phyloP scores from a whole-genome alignment of 2,888 invertebrate genomes.

The Lithophane ornitopus region DNA sequence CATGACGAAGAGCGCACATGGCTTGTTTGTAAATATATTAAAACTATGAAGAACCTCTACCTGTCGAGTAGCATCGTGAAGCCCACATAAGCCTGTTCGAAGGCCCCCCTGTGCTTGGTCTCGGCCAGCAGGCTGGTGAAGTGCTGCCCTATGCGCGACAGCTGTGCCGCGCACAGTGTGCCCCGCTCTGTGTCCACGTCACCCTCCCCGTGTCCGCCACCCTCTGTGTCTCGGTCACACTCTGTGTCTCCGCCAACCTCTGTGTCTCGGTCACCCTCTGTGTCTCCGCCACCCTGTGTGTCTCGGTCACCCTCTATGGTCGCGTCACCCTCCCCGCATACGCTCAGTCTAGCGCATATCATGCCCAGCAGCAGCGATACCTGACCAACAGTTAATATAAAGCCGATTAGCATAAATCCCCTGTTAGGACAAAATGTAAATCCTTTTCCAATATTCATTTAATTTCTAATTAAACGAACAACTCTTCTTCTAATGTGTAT shows the following conservation, averaged over 20 bases:
- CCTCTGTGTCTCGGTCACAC: conserved; percentile 32
- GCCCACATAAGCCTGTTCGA: conserved; percentile 98
- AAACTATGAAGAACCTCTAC: conserved; percentile 59
- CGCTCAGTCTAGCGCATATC: conserved; percentile 89
- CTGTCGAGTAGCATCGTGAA: conserved; percentile 94
- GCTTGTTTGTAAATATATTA: not conserved
- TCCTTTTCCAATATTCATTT: not conserved
- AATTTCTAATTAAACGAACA: not conserved
- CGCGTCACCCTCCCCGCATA: conserved; percentile 70
- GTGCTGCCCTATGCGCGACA: conserved; percentile 92
- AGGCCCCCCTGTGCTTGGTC: conserved; percentile 98
- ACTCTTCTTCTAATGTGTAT: not conserved
- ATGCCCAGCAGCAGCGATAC: conserved; percentile 93
- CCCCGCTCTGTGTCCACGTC: conserved; percentile 14
- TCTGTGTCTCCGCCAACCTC: conserved; percentile 53
- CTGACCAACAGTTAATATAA: conserved; percentile 61
- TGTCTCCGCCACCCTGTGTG: conserved; percentile 44
- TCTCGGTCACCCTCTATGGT: conserved; percentile 34
- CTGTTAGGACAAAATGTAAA: not conserved
- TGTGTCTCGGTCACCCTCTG: conserved; percentile 36
- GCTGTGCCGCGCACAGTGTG: conserved; percentile 85
- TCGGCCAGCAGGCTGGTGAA: conserved; percentile 92
- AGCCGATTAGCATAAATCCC: not conserved
- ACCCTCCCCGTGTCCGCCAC: conserved; percentile 50
- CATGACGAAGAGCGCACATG: not conserved